phyloP scores from a whole-genome alignment of 2,113 vertebrate species.

The Sylvilagus bachmani region DNA sequence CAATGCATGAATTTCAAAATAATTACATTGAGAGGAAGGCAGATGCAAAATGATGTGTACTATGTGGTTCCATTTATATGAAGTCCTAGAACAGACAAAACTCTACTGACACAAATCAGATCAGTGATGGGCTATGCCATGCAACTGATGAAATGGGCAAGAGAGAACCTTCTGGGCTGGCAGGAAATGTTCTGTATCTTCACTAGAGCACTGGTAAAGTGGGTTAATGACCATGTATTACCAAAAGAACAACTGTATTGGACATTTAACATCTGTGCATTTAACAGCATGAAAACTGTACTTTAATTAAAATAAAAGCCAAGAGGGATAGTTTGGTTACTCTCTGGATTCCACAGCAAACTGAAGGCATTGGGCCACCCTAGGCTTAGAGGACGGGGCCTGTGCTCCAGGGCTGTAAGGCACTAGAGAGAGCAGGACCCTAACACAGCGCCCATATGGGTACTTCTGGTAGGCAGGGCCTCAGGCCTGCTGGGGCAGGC shows the following conservation, averaged over 20 bases:
- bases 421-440: neutral
- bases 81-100: neutral
- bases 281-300: neutral
- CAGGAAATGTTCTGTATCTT: neutral
- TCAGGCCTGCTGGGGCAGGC: neutral
- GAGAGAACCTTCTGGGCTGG: neutral
- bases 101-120: neutral
- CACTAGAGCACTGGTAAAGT: neutral
- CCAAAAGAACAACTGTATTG: neutral
- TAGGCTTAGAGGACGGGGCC: neutral
- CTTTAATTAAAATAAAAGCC: neutral
- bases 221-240: neutral
- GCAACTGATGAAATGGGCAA: neutral
- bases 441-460: too few relatives aligned
- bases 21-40: neutral
- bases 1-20: neutral
- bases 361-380: neutral
- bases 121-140: neutral
- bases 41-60: neutral
- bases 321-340: neutral
- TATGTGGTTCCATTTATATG: too few relatives aligned
- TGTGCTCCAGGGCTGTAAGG: too few relatives aligned
- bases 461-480: neutral
- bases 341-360: neutral
- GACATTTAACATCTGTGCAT: neutral